Base-by-base conservation (phyloP, 2,113 vertebrate species). In the Pseudorasbora parva region DNA sequence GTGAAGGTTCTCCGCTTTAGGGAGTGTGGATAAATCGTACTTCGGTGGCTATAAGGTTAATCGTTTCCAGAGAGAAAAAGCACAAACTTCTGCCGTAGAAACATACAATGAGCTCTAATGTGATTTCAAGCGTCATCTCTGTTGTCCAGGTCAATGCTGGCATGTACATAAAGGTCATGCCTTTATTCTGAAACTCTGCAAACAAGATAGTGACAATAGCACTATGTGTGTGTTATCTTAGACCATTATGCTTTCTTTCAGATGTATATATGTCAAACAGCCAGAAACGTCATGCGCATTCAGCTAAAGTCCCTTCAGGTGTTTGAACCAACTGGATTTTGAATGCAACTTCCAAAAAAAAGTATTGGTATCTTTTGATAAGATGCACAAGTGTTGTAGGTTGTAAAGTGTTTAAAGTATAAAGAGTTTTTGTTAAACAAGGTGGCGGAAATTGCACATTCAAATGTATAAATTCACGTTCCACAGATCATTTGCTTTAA, bases 61-160 rank as follows among this genome's bases (percentile, higher is more conserved):
- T 47, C 15, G 2, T 41, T 47, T 62, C 15, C 23, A 19, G 9
- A 64, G 1, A 75, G 25, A 33, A n/a, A 30, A 79, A 33, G 8
- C 43, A 79, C 25, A 78, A 6, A 14, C 11, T 15, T 72, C 12
- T 27, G 47, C 23, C 8, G 25, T 21, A 51, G 45, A 74, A 30
- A 51, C 27, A 17, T 5, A 14, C 23, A 14, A 14, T 33, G 62
- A 14, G 21, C 11, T 25, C 71, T 43, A 1, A 66, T 79, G 37
- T 79, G 15, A 79, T 79, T 62, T 79, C 8, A 51, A 17, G 73
- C 33, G 14, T 56, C 17, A 49, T 79, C 59, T 64, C 41, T 11
- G 23, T 47, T 66, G 57, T 45, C 8, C 25, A 49, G 14, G 57
- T 23, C 10, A 9, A 47, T 1, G 10, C 15, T 64, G 77, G 59